Base-by-base conservation (phyloP, 2,113 vertebrate species). In the Pao palembangensis region DNA sequence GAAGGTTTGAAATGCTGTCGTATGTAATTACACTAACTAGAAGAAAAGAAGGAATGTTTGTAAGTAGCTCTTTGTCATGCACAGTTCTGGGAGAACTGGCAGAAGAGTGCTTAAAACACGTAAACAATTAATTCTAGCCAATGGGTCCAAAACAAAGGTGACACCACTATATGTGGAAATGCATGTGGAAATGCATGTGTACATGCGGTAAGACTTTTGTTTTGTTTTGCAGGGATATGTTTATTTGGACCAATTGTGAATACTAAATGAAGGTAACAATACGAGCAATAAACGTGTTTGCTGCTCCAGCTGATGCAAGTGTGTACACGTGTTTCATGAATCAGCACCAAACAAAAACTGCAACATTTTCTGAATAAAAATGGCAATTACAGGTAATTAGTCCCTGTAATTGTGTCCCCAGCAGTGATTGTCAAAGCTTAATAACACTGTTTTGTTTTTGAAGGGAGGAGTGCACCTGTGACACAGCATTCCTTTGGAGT, bases 281-380 rank as follows among this genome's bases (percentile, higher is more conserved):
- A 51, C 57, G 58, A 69, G 21, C 57, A 88, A 86, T 84, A 86
- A 87, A 75, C 20, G 34, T 43, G 52, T n/a, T 41, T 6, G 49
- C 55, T 73, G 64, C 60, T 63, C 25, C 25, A 56, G 7, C 15
- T 54, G 13, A 4, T 60, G 21, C 66, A 51, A 49, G 18, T 49
- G 48, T 51, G 49, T 51, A 12, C 21, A 3, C 15, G 13, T 51
- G 50, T 13, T 21, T 51, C 19, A 23, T 23, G 19, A 48, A 48
- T 8, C 46, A 31, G 47, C 2, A 43, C 19, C 19, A 17, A 16
- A 43, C 42, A 16, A 44, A 17, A 44, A 38, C 11, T 38, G 34
- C 10, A 47, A 17, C 2, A 7, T 47, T 8, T 17, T n/a, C 44
- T 8, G 4, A 8, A 47, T 44, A 19, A 46, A 25, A 53, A 61